These are phyloP conservation scores for Menidia beryllina DNA, from an alignment of 2,113 vertebrate species.

Conservation along the genomic window DNA sequence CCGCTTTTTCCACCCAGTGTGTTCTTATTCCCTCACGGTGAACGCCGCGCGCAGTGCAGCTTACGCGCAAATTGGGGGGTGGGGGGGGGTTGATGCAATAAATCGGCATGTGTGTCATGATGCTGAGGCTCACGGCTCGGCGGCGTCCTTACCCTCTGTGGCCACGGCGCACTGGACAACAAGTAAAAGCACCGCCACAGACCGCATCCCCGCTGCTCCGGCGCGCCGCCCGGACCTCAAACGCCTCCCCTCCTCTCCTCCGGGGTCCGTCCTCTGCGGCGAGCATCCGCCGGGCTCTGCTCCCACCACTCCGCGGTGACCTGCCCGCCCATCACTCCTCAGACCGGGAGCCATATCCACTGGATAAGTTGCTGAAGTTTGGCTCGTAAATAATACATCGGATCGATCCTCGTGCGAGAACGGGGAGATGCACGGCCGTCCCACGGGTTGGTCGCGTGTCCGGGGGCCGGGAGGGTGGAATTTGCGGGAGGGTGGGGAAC, in stretches of 20 bases:
- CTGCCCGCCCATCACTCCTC: constrained; percentile 68
- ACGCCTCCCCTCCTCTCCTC: constrained; percentile 60
- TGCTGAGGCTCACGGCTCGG: not conserved
- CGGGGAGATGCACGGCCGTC: constrained; percentile 49
- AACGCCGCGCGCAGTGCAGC: constrained; percentile 1
- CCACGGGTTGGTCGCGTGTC: constrained; percentile 69
- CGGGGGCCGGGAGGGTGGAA: constrained; percentile 51
- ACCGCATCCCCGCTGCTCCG: constrained; percentile 71
- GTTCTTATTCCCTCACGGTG: constrained; percentile 5
- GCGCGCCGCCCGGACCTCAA: constrained; percentile 60
- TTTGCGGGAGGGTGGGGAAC: not conserved
- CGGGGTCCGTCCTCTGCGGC: constrained; percentile 46
- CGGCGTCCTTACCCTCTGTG: constrained; percentile 77
- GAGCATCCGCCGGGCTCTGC: constrained; percentile 50
- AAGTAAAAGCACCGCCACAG: constrained; percentile 71
- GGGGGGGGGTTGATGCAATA: constrained; percentile 22
- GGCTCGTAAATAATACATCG: constrained; percentile 81
- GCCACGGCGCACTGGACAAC: constrained; percentile 75
- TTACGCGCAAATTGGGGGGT: constrained; percentile 17
- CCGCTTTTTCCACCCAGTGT: not conserved
- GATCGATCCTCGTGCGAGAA: constrained; percentile 68
- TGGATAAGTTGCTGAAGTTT: constrained; percentile 77
- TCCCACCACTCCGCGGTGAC: constrained; percentile 56
- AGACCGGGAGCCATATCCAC: constrained; percentile 82
- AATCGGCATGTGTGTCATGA: constrained; percentile 8